Evolutionary conservation across 2,113 vertebrate genomes (phyloP), one percentile per base, ranked within the genome.

Genomic region (Actenoides lindsayi): DNA sequence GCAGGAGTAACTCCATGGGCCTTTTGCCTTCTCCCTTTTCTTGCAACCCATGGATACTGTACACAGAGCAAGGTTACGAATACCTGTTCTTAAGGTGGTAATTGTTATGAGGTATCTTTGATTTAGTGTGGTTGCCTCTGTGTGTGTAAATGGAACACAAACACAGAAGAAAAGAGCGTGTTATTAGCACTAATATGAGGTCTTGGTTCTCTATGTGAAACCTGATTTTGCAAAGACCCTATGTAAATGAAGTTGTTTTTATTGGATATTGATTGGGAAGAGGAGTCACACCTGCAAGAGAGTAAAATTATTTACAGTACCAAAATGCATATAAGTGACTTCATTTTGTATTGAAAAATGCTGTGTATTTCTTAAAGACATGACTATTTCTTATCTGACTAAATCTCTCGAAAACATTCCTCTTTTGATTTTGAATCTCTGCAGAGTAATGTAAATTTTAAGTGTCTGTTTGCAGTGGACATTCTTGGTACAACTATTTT

Each of bases 391-490:
- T 84, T 87, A 46, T 51, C 91, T 97, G 74, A 94, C 85, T 92
- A 62, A 80, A 28, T 96, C 82, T 51, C 62, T 89, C 25, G 9
- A 59, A 97, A 96, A 95, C 95, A 97, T 97, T 97, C 96, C 97
- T 75, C 6, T 95, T 84, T 87, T 56, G 51, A 74, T 88, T 92
- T 96, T 88, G 50, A 82, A 83, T 71, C 73, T 96, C 77, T 92
- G 42, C 27, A n/a, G 87, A 94, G 51, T 76, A 91, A 93, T 91
- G 90, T 93, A 90, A 67, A 76, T 69, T 57, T 37, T 56, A 83
- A 60, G n/a, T 90, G 69, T 91, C 67, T 94, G 10, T 90, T 39
- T 44, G 60, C 70, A 80, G 39, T 56, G 54, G 68, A 81, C 42
- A 10, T 79, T 94, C 42, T 73, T 68, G 91, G 90, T 93, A 79